Conservation (phyloP, 2,888 invertebrate species). For the Lacanobia oleracea region DNA sequence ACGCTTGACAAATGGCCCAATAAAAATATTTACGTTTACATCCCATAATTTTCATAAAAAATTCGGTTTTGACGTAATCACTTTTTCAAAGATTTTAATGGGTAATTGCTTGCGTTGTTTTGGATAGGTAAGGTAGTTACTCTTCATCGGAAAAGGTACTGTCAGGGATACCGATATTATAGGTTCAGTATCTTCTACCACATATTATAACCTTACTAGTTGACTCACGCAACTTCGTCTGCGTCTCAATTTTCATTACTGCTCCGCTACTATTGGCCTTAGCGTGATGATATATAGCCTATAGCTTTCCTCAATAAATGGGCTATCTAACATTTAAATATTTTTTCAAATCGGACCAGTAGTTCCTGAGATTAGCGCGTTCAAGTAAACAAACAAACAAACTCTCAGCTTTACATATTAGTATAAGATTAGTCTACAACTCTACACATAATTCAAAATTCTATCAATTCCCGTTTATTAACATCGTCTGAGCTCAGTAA, state of each 20-base stretch:
- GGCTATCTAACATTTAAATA: too few relatives aligned
- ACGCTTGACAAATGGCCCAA: slow-evolving; percentile 26
- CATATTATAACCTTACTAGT: background rate
- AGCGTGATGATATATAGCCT: too few relatives aligned
- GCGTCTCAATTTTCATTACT: too few relatives aligned
- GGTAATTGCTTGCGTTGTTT: background rate
- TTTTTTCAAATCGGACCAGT: too few relatives aligned
- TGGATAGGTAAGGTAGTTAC: background rate
- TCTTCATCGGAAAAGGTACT: background rate
- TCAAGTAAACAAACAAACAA: too few relatives aligned
- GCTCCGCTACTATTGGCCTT: too few relatives aligned
- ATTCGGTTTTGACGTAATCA: slow-evolving; percentile 42
- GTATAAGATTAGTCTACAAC: too few relatives aligned
- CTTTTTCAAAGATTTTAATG: slow-evolving; percentile 5
- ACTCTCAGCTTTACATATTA: too few relatives aligned
- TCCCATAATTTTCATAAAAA: slow-evolving; percentile 39
- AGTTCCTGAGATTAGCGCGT: too few relatives aligned
- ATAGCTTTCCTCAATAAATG: too few relatives aligned
- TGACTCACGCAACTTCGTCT: too few relatives aligned
- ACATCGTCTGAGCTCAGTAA: background rate
- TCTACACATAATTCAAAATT: background rate
- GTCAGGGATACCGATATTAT: background rate
- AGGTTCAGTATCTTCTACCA: background rate
- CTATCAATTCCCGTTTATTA: background rate
- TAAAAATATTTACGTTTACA: slow-evolving; percentile 45